These are phyloP conservation scores for Chondrilla cf. caribensis DNA, from an alignment of 37 sponge, comb jelly and placozoan genomes.

Conservation along the genomic window DNA sequence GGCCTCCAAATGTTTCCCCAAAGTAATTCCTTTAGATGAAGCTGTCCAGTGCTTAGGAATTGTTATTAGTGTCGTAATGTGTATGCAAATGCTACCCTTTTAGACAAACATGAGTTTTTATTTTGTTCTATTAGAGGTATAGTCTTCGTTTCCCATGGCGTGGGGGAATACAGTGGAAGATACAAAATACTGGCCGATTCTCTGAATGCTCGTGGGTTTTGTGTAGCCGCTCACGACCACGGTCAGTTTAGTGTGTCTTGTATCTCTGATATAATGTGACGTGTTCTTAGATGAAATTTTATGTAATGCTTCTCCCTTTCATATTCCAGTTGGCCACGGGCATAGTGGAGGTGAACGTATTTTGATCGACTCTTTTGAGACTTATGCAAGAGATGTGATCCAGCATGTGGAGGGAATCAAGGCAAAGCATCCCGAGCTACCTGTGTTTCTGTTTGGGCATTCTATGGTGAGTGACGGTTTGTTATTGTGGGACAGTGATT, in stretches of 20 bases:
- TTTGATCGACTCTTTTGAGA: constrained; percentile 29
- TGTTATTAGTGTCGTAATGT: too few relatives aligned
- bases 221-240: constrained; percentile 60
- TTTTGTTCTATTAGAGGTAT: constrained; percentile 34
- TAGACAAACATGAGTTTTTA: too few relatives aligned
- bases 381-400: constrained; percentile 53
- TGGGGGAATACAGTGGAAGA: constrained; percentile 61
- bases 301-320: background rate
- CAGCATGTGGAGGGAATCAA: constrained; percentile 32
- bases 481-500: background rate
- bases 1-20: background rate
- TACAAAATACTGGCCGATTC: constrained; percentile 42
- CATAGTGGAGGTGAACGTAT: constrained; percentile 62
- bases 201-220: constrained; percentile 30
- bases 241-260: constrained; percentile 33
- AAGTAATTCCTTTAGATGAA: too few relatives aligned
- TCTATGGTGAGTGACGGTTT: constrained; percentile 59
- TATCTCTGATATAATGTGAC: background rate
- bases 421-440: constrained; percentile 33
- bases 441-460: constrained; percentile 70
- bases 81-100: too few relatives aligned
- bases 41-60: too few relatives aligned
- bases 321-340: constrained; percentile 71
- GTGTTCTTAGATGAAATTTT: too few relatives aligned
- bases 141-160: constrained; percentile 56